phyloP scores from a whole-genome alignment of 2,888 invertebrate genomes.

The Zaprionus obscuricornis region DNA sequence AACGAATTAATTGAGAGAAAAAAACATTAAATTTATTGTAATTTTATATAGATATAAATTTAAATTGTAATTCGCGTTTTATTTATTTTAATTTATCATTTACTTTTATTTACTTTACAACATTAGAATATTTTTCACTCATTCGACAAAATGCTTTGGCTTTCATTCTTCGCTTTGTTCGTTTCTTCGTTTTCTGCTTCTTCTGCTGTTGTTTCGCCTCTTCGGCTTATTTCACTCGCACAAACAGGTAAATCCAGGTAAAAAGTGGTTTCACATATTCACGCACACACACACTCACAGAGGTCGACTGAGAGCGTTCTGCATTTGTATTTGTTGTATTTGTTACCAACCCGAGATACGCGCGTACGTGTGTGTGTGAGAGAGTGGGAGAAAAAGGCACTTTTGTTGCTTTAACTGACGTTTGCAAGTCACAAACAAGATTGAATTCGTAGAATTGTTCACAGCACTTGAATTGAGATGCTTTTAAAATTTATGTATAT shows the following conservation, averaged over 20 bases:
- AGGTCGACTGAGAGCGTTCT: slow-evolving; percentile 35
- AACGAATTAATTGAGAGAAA: slow-evolving; percentile 18
- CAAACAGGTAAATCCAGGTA: slow-evolving; percentile 82
- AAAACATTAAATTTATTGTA: slow-evolving; percentile 30
- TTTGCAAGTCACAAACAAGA: slow-evolving; percentile 30
- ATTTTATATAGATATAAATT: background rate
- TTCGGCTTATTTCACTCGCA: slow-evolving; percentile 50
- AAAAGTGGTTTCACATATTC: slow-evolving; percentile 76
- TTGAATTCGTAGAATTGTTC: slow-evolving; percentile 28
- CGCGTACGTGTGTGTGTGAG: slow-evolving; percentile 4
- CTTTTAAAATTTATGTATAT: background rate
- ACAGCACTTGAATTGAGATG: slow-evolving; percentile 2
- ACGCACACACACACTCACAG: slow-evolving; percentile 41
- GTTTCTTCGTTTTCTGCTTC: slow-evolving; percentile 33
- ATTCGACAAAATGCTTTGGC: slow-evolving; percentile 31
- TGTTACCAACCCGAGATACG: slow-evolving; percentile 53
- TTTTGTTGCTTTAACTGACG: slow-evolving; percentile 42
- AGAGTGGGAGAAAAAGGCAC: slow-evolving; percentile 36
- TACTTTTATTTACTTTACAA: slow-evolving; percentile 3
- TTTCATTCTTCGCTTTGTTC: slow-evolving; percentile 46
- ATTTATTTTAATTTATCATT: slow-evolving; percentile 2
- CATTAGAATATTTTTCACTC: slow-evolving; percentile 29
- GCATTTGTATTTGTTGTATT: slow-evolving; percentile 45
- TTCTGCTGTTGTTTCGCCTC: slow-evolving; percentile 18
- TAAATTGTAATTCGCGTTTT: slow-evolving; percentile 15